A percentile compares a stretch with the other conserved stretches of the same genome.
These are phyloP conservation scores for Microchrysa polita DNA, from an alignment of 2,888 invertebrate genomes.

Conservation along the genomic window DNA sequence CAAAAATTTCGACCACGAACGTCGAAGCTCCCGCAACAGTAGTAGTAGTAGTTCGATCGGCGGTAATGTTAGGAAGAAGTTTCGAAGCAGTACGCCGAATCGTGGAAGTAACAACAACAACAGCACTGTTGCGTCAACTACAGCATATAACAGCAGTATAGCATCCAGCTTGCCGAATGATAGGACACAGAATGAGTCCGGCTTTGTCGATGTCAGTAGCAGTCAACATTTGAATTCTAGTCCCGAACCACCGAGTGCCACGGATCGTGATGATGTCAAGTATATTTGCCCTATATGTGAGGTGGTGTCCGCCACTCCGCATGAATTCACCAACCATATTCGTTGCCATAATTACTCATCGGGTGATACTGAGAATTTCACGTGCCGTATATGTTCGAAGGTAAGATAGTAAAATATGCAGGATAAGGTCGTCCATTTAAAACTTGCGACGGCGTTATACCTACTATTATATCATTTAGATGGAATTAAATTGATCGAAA, in stretches of 20 bases:
- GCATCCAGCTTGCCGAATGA: conserved; percentile 5
- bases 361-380: conserved; percentile 64
- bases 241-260: conserved; percentile 59
- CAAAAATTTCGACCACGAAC: neutral
- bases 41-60: neutral
- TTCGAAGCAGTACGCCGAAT: conserved; percentile 58
- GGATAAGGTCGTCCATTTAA: too few species aligned
- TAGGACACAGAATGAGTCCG: conserved; percentile 59
- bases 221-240: conserved; percentile 55
- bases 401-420: conserved; percentile 58
- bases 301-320: conserved; percentile 69
- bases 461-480: too few species aligned
- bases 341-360: conserved; percentile 71
- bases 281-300: conserved; percentile 75
- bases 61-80: conserved; percentile 60
- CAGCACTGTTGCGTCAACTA: neutral
- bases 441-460: too few species aligned
- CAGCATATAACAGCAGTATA: conserved; percentile 10
- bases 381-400: conserved; percentile 65
- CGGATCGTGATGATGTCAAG: conserved; percentile 59
- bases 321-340: conserved; percentile 76
- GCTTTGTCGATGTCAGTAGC: conserved; percentile 61
- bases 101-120: conserved; percentile 38
- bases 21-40: neutral
- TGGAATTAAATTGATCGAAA: neutral